Evolutionary conservation across 2,797 vertebrate genomes (phyloP), one percentile per base, ranked within the genome.

Genomic region (Arnoldichthys spilopterus): DNA sequence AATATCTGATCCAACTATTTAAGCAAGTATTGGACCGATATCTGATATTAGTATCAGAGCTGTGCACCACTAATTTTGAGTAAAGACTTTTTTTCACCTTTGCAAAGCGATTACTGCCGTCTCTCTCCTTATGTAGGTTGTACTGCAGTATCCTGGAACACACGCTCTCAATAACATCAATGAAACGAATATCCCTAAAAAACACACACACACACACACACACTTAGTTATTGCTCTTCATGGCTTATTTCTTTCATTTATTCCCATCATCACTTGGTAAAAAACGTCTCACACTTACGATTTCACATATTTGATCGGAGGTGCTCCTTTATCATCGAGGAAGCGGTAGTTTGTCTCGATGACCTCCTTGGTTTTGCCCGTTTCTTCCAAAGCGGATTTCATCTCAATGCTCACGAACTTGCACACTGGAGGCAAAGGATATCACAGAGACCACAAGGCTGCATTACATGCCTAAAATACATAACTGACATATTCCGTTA

Each of bases 361-460:
- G 79, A 99, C 95, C 30, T 96, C 96, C 82, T 96, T 97, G 30
- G 96, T 98, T 88, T 94, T 98, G 26, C 97, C 93, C 0, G 98
- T 99, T 89, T 99, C 97, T 1, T 97, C 95, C 4, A 99, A 98
- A 0, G 97, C 94, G 0, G 94, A 96, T 87, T 98, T 99, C 93
- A 99, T 94, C 90, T 99, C 98, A 67, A 99, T 94, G 0, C 96
- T 96, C 9, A 99, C 94, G 0, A 97, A 98, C 82, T 99, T 99
- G 85, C 98, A 99, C 47, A 99, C 98, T 99, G 89, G 0, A 8
- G 28, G 18, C 28, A 64, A 45, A 64, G 5, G 4, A 32, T 13
- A 37, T 34, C 18, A 71, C 28, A 58, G 8, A 12, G 6, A 18
- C n/a, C 37, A 66, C 30, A 34, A 32, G 9, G 22, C 32, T 1